phyloP scores from a whole-genome alignment of 2,797 vertebrate species.

The Fistularia commersonii region DNA sequence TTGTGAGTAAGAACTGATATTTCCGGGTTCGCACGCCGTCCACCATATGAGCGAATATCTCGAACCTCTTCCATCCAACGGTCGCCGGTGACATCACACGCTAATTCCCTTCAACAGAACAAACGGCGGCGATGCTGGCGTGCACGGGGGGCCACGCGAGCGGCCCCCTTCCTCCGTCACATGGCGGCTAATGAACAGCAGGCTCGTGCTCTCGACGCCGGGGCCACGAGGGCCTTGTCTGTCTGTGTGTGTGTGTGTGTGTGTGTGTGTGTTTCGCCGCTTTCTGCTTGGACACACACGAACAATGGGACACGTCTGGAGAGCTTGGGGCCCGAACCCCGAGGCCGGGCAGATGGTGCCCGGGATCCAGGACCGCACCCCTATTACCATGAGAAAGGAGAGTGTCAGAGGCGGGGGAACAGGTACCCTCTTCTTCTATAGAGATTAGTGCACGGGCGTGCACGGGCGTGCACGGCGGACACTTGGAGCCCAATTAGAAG shows the following conservation, averaged over 20 bases:
- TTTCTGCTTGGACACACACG: constrained; percentile 73
- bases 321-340: constrained; percentile 63
- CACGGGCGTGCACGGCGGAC: constrained; percentile 41
- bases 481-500: constrained; percentile 56
- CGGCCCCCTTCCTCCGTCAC: constrained; percentile 40
- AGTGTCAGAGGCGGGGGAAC: constrained; percentile 50
- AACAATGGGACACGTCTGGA: constrained; percentile 70
- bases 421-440: constrained; percentile 62
- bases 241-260: constrained; percentile 45
- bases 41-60: background rate
- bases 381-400: constrained; percentile 74
- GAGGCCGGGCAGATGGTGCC: constrained; percentile 73
- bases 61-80: constrained; percentile 18
- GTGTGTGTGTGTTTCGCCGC: constrained; percentile 59
- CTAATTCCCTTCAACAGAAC: constrained; percentile 13
- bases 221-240: constrained; percentile 33
- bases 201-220: constrained; percentile 55
- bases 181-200: constrained; percentile 63
- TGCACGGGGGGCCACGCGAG: constrained; percentile 51
- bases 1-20: background rate
- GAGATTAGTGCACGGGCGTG: constrained; percentile 50
- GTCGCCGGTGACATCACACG: constrained; percentile 34
- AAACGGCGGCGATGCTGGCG: constrained; percentile 24
- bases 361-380: constrained; percentile 53
- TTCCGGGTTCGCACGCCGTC: too few species aligned